Base-by-base conservation (phyloP, 1,140 invertebrate species). In the Araneus ventricosus region DNA sequence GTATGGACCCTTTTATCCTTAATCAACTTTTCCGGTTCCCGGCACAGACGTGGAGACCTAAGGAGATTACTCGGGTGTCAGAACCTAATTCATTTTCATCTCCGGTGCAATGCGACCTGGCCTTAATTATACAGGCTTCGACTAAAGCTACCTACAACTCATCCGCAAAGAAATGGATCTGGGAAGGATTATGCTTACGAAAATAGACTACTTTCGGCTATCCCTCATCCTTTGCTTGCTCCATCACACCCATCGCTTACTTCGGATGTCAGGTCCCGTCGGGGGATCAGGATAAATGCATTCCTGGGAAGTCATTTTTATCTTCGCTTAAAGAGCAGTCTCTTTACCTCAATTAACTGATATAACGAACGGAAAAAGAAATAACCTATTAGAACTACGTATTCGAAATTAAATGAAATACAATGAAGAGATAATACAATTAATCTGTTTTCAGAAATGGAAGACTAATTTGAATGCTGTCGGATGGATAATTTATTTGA, bases 21-120 rank as follows among this genome's bases (percentile, higher is more conserved):
- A 75, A 75, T 75, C 34, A 37, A 75, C 70, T 75, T 37, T 75
- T 37, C 30, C 30, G 7, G 4, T 20, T n/a, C 22, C 3, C 59
- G 59, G 22, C 24, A n/a, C 63, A 8, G 24, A 34, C 17, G 70
- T 20, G 17, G 8, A 37, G 34, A 34, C 4, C 30, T 75, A 75
- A 75, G 20, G 30, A 37, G 70, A 75, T 75, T 75, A 75, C 34
- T 34, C 14, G 4, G 30, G 70, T 75, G 70, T 75, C 70, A 75
- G 20, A 75, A 75, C 70, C 70, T 75, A 75, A 75, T 75, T 75
- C 34, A 75, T 75, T 75, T 37, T 75, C 70, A 75, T 75, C 70
- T 75, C 34, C 70, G 30, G 30, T 37, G 70, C 70, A 75, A 75
- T 75, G 34, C 70, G 70, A 75, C 70, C 30, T 37, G 34, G 14